These are phyloP conservation scores for Strigops habroptila DNA, from an alignment of 2,113 vertebrate species.

Conservation along the genomic window DNA sequence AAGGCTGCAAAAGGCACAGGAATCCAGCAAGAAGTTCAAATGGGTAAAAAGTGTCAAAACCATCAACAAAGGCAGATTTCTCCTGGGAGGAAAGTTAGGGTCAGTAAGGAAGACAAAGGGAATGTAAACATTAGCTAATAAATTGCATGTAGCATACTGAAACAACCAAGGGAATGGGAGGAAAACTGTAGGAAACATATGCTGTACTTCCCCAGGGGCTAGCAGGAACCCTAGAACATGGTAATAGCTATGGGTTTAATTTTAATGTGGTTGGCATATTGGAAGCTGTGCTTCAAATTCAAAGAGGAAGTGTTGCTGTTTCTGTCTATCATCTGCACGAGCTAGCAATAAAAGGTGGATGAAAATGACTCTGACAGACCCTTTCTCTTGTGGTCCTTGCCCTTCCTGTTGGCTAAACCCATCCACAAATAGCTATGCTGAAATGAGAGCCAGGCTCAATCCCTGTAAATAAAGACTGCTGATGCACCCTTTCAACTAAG, in stretches of 20 bases:
- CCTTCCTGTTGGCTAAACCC: slow-evolving; percentile 8
- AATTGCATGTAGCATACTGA: not conserved
- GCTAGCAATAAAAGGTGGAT: not conserved
- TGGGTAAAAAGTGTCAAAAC: not conserved
- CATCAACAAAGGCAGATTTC: not conserved
- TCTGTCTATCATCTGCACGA: slow-evolving; percentile 22
- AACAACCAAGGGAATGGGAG: not conserved
- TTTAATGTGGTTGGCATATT: not conserved
- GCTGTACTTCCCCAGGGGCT: not conserved
- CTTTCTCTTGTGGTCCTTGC: slow-evolving; percentile 8
- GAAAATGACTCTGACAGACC: slow-evolving; percentile 38
- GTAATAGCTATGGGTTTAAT: not conserved
- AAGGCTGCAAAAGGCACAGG: not conserved
- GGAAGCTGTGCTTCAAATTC: not conserved
- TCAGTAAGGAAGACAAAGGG: not conserved
- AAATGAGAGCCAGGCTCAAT: not conserved
- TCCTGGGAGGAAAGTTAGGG: not conserved
- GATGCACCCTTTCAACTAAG: not conserved
- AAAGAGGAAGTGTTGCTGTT: not conserved
- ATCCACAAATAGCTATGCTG: not conserved
- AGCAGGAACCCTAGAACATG: not conserved
- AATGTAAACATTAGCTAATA: slow-evolving; percentile 9
- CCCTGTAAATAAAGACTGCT: slow-evolving; percentile 14
- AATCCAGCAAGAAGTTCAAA: not conserved
- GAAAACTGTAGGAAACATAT: not conserved